phyloP scores from a whole-genome alignment of 2,888 invertebrate species.

The Pheosia gnoma region DNA sequence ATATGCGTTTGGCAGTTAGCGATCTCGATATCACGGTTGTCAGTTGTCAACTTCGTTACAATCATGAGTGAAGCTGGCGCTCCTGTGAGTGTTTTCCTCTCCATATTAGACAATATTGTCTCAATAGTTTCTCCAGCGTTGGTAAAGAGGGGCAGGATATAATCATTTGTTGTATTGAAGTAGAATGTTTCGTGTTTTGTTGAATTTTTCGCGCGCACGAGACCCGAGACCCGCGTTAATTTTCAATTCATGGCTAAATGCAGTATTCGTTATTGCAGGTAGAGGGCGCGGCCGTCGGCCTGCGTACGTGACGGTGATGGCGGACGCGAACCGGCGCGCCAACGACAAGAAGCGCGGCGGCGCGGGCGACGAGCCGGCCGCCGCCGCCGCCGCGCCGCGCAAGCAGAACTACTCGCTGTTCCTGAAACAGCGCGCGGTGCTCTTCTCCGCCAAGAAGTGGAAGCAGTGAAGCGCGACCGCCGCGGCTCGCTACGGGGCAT shows the following conservation, averaged over 20 bases:
- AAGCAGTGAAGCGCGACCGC: slow-evolving; percentile 58
- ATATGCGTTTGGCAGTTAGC: too few species aligned
- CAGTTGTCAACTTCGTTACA: too few species aligned
- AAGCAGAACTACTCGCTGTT: slow-evolving; percentile 81
- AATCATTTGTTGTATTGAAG: too few species aligned
- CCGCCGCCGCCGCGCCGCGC: slow-evolving; percentile 47
- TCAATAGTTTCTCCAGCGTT: too few species aligned
- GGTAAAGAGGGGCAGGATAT: too few species aligned
- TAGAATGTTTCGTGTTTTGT: too few species aligned
- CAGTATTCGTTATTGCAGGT: slow-evolving; percentile 34
- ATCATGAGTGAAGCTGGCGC: too few species aligned
- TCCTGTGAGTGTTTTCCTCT: too few species aligned
- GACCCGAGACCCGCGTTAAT: too few species aligned
- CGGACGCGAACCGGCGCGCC: slow-evolving; percentile 33
- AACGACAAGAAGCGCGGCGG: slow-evolving; percentile 35
- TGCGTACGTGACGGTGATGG: slow-evolving; percentile 32
- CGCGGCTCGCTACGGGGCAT: slow-evolving; percentile 26
- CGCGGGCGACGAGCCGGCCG: slow-evolving; percentile 10
- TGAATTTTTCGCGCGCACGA: too few species aligned
- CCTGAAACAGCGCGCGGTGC: slow-evolving; percentile 77
- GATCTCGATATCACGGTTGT: too few species aligned
- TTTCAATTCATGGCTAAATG: not conserved
- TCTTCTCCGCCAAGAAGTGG: slow-evolving; percentile 83
- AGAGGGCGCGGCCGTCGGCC: slow-evolving; percentile 57
- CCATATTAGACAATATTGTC: too few species aligned